Base-by-base conservation (phyloP, 2,888 invertebrate species). In the Dolichopus griseipennis region DNA sequence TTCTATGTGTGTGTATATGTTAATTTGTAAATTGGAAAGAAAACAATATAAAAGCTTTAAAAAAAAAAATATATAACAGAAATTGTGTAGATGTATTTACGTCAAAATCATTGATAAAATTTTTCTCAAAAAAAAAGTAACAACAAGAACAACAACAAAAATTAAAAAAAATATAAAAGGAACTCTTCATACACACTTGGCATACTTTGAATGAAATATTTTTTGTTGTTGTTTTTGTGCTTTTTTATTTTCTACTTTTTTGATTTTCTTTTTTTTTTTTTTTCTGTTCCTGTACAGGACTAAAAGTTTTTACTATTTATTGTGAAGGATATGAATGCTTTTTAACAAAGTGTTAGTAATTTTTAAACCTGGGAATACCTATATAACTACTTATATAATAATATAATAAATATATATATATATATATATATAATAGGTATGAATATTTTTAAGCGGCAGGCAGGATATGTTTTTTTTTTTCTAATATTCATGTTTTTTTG, bases 51-150 rank as follows among this genome's bases (percentile, higher is more conserved):
- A 52, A 52, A 52, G 15, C 52, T 12, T 12, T 18, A 15, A n/a
- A 52, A n/a, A 43, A 43, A 43, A 43, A 15, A 43, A 43, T 9
- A 43, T 4, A 6, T 15, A 43, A 10, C 12, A 34, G 9, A 34
- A 37, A 37, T 37, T 37, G 37, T 37, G 37, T 18, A 18, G 15
- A n/a, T 52, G 52, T 52, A n/a, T 52, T 52, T 52, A 52, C 52
- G 52, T 52, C 52, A 52, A 52, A 52, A 52, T 52, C 52, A 52
- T 52, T 52, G 52, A 52, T 52, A 52, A 52, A 52, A 18, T 52
- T n/a, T 52, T 18, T 41, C 41, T 41, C 8, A 6, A 41, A 41
- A 12, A 15, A 27, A 27, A 27, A 27, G n/a, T n/a, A n/a, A n/a
- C n/a, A n/a, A n/a, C n/a, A n/a, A n/a, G n/a, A n/a, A n/a, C n/a